Evolutionary conservation across 2,797 vertebrate species (phyloP), one percentile per base, ranked within the genome.

Genomic region (Spinus pinus): DNA sequence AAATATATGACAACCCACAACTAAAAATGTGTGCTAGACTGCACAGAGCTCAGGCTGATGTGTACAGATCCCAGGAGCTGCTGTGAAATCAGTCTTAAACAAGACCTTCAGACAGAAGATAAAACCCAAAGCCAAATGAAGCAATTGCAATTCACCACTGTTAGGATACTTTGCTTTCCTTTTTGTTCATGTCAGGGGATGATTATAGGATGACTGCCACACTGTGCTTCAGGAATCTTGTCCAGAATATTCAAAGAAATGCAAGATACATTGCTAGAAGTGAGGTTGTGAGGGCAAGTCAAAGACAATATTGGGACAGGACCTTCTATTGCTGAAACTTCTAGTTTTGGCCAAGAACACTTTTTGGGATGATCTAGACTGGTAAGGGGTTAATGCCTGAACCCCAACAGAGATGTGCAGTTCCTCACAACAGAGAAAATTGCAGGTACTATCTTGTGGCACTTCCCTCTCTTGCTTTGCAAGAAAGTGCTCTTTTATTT

Each of bases 251-350:
- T 85, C 24, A 44, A 37, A 71, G 37, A 74, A 44, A 51, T 25
- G 23, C 9, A 42, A 24, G 41, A 56, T 30, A 19, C 13, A 7
- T 64, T 82, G 15, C 30, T 87, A 41, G 17, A 80, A 73, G 23
- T 33, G n/a, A 67, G 28, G 5, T 9, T 75, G 39, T 0, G 2
- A 54, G 47, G 13, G 6, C n/a, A 37, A n/a, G 16, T 54, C 2
- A 3, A 41, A 77, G 60, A n/a, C 8, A 41, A 7, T 13, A 7
- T 28, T 37, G 21, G 67, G 73, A 28, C 51, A 62, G 25, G 9
- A 41, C 8, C 27, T 80, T 62, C 37, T 35, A 16, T 25, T 28
- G 33, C n/a, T 67, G 65, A 71, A 71, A 71, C n/a, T 28, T 62
- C 9, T 25, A 7, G 7, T 60, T 93, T 81, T 3, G 3, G 12